These are phyloP conservation scores for Melolontha melolontha DNA, from an alignment of 2,888 invertebrate genomes.

Conservation along the genomic window DNA sequence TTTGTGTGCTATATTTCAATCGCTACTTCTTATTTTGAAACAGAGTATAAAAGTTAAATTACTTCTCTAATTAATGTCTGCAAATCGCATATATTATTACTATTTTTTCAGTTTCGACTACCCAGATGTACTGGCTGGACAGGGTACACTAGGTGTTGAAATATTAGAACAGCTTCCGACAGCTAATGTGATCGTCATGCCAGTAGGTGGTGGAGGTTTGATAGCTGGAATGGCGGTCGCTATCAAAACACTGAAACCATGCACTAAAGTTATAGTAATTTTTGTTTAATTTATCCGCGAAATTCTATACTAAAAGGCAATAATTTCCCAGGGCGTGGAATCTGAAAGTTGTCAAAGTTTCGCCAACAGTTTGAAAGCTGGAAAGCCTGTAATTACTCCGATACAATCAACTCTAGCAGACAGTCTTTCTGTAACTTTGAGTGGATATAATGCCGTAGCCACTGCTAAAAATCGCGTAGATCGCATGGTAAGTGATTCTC, in stretches of 20 bases:
- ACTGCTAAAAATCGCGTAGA: conserved; percentile 81
- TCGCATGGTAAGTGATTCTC: conserved; percentile 69
- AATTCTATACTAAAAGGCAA: background rate
- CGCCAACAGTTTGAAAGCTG: conserved; percentile 75
- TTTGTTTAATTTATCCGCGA: too few relatives aligned
- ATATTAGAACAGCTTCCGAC: conserved; percentile 87
- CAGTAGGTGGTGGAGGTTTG: conserved; percentile 90
- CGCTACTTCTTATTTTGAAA: too few relatives aligned
- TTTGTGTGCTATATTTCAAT: too few relatives aligned
- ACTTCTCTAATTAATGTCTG: too few relatives aligned
- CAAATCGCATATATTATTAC: too few relatives aligned
- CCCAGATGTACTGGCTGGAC: conserved; percentile 90
- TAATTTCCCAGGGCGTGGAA: conserved; percentile 78
- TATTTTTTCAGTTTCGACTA: conserved; percentile 75
- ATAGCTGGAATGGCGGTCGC: conserved; percentile 89
- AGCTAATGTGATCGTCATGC: conserved; percentile 87
- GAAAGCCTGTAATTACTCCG: conserved; percentile 73
- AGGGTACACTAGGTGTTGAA: conserved; percentile 91
- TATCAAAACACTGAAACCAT: conserved; percentile 83
- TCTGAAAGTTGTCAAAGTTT: conserved; percentile 89
- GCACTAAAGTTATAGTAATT: conserved; percentile 78
- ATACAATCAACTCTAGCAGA: conserved; percentile 86
- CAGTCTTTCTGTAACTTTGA: conserved; percentile 88
- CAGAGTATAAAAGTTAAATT: too few relatives aligned
- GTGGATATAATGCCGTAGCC: conserved; percentile 86